These are phyloP conservation scores for Vulpes lagopus DNA, from an alignment of 2,113 vertebrate species.

Conservation along the genomic window DNA sequence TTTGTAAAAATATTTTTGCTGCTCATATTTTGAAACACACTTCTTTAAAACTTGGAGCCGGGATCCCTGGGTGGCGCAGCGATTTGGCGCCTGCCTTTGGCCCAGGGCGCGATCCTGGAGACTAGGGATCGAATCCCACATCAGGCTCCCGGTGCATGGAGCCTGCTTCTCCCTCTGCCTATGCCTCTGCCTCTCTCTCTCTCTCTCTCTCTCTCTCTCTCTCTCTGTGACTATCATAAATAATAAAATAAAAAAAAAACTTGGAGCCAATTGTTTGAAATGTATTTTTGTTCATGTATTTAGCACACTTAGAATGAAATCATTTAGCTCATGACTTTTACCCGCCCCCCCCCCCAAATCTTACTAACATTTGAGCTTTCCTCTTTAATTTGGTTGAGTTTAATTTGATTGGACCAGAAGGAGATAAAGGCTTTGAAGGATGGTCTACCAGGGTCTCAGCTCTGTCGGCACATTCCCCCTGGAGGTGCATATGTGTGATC, in stretches of 20 bases:
- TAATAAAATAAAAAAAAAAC: background rate
- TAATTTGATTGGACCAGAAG: background rate
- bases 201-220: too few species aligned
- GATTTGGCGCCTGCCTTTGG: too few species aligned
- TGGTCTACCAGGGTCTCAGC: fast-evolving
- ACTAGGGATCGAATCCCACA: too few species aligned
- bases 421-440: background rate
- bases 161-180: too few species aligned
- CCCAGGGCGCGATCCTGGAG: too few species aligned
- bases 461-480: too few species aligned
- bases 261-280: background rate
- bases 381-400: background rate
- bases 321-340: background rate
- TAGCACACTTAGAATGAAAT: background rate
- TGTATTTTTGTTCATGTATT: background rate
- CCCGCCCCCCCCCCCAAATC: too few species aligned
- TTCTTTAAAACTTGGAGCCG: background rate
- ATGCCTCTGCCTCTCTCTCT: too few species aligned
- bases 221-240: too few species aligned
- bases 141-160: too few species aligned
- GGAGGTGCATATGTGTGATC: background rate
- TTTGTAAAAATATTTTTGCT: background rate
- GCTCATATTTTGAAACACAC: background rate
- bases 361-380: background rate
- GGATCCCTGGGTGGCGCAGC: too few species aligned